These are phyloP conservation scores for Nomia melanderi DNA, from an alignment of 1,140 invertebrate species.

Conservation along the genomic window DNA sequence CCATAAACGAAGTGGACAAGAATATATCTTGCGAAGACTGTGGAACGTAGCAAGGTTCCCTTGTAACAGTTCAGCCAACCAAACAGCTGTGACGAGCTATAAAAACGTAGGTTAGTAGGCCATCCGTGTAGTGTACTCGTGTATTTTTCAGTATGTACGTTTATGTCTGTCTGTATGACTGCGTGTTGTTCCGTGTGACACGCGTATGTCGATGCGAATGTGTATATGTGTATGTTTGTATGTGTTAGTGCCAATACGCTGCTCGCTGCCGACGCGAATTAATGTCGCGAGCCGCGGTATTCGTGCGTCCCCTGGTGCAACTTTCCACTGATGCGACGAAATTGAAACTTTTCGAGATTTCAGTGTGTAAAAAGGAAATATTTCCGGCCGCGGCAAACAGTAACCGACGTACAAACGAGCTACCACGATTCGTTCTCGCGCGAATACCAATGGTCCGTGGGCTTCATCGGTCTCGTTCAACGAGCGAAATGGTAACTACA, in stretches of 20 bases:
- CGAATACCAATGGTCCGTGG: neutral
- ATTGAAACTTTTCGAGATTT: too few relatives aligned
- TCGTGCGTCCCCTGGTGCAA: constrained; percentile 35
- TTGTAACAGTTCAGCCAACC: constrained; percentile 82
- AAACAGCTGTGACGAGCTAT: constrained; percentile 82
- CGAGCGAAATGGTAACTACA: constrained; percentile 14
- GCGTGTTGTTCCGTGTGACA: constrained; percentile 21
- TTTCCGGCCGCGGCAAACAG: too few relatives aligned
- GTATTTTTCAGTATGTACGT: constrained; percentile 50
- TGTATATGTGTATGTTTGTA: constrained; percentile 7
- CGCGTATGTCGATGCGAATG: constrained; percentile 14
- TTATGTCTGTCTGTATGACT: constrained; percentile 33
- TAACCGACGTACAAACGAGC: neutral
- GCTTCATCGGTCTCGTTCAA: neutral
- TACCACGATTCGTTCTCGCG: neutral
- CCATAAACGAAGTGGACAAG: constrained; percentile 71
- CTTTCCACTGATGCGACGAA: too few relatives aligned
- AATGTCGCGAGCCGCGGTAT: constrained; percentile 45
- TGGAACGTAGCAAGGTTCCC: constrained; percentile 82
- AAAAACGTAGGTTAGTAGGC: constrained; percentile 79
- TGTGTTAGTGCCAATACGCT: constrained; percentile 53
- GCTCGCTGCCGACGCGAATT: constrained; percentile 60
- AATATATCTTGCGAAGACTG: constrained; percentile 80
- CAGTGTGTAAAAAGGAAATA: too few relatives aligned
- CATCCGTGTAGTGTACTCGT: constrained; percentile 55